Evolutionary conservation across 2,113 vertebrate species (phyloP).

Genomic region (Gambusia affinis): DNA sequence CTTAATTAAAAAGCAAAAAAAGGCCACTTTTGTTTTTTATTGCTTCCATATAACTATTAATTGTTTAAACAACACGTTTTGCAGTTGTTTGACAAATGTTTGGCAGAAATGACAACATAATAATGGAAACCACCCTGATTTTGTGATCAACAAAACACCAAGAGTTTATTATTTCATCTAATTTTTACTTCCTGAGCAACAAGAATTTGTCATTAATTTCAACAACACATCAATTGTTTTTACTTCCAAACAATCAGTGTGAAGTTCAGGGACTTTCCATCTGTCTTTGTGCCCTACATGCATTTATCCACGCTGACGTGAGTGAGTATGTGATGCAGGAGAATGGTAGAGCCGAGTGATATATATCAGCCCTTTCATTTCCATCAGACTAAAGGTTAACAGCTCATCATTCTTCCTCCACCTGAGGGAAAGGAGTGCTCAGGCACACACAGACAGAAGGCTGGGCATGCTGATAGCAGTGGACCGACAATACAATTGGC

Average conservation of each 20-base stretch:
- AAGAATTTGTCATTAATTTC: not conserved
- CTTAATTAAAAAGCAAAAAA: no score
- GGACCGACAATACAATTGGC: constrained; percentile 41
- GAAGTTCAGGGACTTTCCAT: constrained; percentile 19
- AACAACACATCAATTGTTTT: not conserved
- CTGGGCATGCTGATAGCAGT: constrained; percentile 11
- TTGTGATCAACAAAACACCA: not conserved
- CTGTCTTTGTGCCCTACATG: constrained; percentile 20
- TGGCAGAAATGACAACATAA: no score
- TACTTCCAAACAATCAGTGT: constrained; percentile 20
- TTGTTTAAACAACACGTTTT: no score
- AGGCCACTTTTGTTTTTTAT: no score
- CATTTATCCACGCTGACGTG: constrained; percentile 47
- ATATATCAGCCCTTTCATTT: constrained; percentile 66
- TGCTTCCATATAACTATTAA: no score
- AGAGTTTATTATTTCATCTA: not conserved
- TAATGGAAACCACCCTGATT: not conserved
- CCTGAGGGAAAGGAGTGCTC: constrained; percentile 39
- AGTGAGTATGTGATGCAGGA: constrained; percentile 37
- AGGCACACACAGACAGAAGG: not conserved
- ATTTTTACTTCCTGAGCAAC: not conserved
- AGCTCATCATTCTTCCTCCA: constrained; percentile 66
- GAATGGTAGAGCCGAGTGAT: constrained; percentile 53
- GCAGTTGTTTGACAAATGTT: no score
- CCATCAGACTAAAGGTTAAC: constrained; percentile 73